Base-by-base conservation (phyloP, 2,888 invertebrate species). In the Noctua pronuba region DNA sequence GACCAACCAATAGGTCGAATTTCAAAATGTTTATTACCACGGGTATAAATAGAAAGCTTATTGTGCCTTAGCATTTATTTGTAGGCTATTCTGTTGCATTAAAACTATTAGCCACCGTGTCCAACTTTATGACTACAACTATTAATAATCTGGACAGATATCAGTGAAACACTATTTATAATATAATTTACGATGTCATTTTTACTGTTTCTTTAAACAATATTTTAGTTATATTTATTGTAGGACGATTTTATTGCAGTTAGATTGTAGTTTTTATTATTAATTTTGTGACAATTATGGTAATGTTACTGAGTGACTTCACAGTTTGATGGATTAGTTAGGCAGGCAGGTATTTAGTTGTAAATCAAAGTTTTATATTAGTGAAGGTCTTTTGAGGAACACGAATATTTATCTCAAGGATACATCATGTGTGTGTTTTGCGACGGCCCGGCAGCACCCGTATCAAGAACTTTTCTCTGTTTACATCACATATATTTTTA, bases 1-100 rank as follows among this genome's bases (percentile, higher is more conserved):
- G 82, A 86, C 28, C 84, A 77, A 86, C 75, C 86, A 77, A 87
- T 80, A 87, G 85, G 86, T 87, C 80, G 76, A 86, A 87, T 87
- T 85, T 87, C 87, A 79, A 84, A 83, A 79, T 87, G 79, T 88
- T 88, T 84, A 82, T 80, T 79, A 71, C 75, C 77, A 66, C 77
- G 38, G 52, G 55, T 86, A 87, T 80, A 69, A 88, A 87, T 84
- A 82, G 80, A 84, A 80, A 86, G 77, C 79, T 75, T 80, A 84
- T 77, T 79, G 73, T 80, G 74, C 58, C 67, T 82, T 79, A 80
- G 73, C 77, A 82, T 84, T 84, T 82, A 81, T 77, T 79, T 79
- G 84, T 84, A 86, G 84, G 84, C 79, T 77, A 86, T 87, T 87
- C 73, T 84, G 78, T 84, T 80, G 80, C 88, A 76, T 83, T 87